Conservation (phyloP, 1,140 invertebrate species). For the Diabrotica virgifera region DNA sequence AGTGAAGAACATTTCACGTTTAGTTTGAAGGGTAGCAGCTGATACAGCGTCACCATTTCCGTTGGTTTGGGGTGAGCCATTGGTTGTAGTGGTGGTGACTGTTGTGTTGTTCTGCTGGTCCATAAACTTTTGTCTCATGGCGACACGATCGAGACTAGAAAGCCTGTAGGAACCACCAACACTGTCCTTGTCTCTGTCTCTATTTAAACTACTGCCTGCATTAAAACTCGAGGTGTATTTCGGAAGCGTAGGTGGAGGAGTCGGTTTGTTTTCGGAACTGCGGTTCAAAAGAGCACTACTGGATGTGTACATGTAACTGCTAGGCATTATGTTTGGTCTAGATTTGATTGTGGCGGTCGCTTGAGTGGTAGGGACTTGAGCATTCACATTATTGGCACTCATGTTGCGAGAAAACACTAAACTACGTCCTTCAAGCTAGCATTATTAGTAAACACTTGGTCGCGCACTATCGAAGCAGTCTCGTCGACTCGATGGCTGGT, state of each 20-base stretch:
- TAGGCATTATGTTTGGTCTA: conserved; percentile 48
- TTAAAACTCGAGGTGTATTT: conserved; percentile 61
- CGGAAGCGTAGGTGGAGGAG: conserved; percentile 58
- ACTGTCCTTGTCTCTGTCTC: conserved; percentile 52
- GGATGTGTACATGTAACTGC: conserved; percentile 49
- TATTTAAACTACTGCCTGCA: conserved; percentile 52
- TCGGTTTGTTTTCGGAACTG: conserved; percentile 50
- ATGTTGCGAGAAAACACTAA: conserved; percentile 28
- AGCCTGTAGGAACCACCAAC: conserved; percentile 58
- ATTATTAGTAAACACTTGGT: neutral
- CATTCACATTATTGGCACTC: conserved; percentile 48
- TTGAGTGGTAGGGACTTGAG: conserved; percentile 43
- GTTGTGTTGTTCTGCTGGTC: conserved; percentile 44
- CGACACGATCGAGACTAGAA: conserved; percentile 63
- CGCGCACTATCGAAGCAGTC: neutral
- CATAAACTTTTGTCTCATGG: conserved; percentile 63
- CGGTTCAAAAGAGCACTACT: conserved; percentile 47
- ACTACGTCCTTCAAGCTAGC: neutral
- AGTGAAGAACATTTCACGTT: conserved; percentile 48
- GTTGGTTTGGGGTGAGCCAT: conserved; percentile 40
- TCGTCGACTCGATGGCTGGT: neutral
- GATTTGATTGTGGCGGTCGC: conserved; percentile 47
- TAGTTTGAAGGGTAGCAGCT: conserved; percentile 37
- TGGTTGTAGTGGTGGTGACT: conserved; percentile 16
- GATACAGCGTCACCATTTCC: conserved; percentile 31